A percentile compares a stretch with the other conserved stretches of the same genome.
Evolutionary conservation across 1,140 invertebrate species (phyloP).

Genomic region (Zophobas morio): DNA sequence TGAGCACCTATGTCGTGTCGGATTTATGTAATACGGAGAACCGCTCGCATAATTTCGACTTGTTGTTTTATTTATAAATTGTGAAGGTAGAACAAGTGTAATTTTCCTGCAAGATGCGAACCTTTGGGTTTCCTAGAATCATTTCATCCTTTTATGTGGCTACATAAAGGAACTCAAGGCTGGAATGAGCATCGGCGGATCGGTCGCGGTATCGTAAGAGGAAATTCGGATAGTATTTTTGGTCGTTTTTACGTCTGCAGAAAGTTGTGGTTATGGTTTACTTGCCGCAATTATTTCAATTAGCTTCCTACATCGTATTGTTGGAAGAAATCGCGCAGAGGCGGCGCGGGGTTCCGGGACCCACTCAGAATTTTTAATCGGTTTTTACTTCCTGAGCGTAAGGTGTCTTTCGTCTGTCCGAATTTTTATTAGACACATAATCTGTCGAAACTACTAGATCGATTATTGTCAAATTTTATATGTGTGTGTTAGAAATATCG

Average conservation of each 20-base stretch:
- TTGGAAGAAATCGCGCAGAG: background rate
- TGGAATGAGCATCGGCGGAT: background rate
- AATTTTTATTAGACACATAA: too few species aligned
- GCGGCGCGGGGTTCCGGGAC: too few species aligned
- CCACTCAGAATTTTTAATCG: too few species aligned
- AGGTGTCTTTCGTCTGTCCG: too few species aligned
- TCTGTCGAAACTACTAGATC: too few species aligned
- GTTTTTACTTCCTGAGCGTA: too few species aligned
- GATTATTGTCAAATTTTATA: too few species aligned
- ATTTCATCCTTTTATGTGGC: slow-evolving; percentile 30
- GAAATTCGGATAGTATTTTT: too few species aligned
- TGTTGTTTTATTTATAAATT: slow-evolving; percentile 39
- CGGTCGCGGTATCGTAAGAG: too few species aligned
- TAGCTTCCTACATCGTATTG: slow-evolving; percentile 7
- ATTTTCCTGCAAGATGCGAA: slow-evolving; percentile 25
- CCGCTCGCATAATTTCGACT: slow-evolving; percentile 26
- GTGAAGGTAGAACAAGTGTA: slow-evolving; percentile 34
- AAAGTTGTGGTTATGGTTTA: slow-evolving; percentile 19
- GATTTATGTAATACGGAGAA: slow-evolving; percentile 38
- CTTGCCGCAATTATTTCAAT: slow-evolving; percentile 27
- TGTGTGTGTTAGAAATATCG: too few species aligned
- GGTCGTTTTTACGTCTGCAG: background rate
- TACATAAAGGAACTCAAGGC: slow-evolving; percentile 22
- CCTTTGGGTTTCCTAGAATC: slow-evolving; percentile 17
- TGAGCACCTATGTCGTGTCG: slow-evolving; percentile 36